Conservation (phyloP, 2,888 invertebrate species). For the Apamea epomidion region DNA sequence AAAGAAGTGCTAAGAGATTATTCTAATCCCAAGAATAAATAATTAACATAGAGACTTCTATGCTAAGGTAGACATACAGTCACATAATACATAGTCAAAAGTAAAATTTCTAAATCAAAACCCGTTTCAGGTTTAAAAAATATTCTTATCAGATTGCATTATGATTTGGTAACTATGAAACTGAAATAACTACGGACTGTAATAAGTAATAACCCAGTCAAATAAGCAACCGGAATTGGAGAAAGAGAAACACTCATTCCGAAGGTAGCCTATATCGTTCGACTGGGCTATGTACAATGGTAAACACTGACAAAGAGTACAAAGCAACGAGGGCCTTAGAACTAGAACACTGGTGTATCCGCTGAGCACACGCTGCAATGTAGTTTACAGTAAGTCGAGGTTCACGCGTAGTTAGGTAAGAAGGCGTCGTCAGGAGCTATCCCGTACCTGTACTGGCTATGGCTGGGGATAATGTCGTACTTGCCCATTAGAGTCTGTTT, state of each 20-base stretch:
- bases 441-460: conserved; percentile 75
- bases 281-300: conserved; percentile 26
- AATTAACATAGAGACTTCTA: background rate
- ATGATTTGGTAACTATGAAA: conserved; percentile 23
- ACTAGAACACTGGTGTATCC: background rate
- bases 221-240: conserved; percentile 8
- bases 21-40: background rate
- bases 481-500: conserved; percentile 67
- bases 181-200: background rate
- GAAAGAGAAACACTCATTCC: background rate
- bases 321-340: conserved; percentile 7
- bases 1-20: background rate
- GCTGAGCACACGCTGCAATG: conserved; percentile 58
- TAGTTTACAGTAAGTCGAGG: conserved; percentile 7
- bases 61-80: background rate
- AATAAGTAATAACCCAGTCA: conserved; percentile 25
- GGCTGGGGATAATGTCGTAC: conserved; percentile 71
- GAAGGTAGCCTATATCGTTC: background rate
- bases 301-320: background rate
- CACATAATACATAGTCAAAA: background rate
- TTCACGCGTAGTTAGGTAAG: conserved; percentile 78
- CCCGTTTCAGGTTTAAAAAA: background rate
- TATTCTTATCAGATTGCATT: background rate
- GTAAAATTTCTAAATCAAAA: background rate
- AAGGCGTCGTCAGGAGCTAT: conserved; percentile 75